These are phyloP conservation scores for Aphis gossypii DNA, from an alignment of 1,140 invertebrate species.

Conservation along the genomic window DNA sequence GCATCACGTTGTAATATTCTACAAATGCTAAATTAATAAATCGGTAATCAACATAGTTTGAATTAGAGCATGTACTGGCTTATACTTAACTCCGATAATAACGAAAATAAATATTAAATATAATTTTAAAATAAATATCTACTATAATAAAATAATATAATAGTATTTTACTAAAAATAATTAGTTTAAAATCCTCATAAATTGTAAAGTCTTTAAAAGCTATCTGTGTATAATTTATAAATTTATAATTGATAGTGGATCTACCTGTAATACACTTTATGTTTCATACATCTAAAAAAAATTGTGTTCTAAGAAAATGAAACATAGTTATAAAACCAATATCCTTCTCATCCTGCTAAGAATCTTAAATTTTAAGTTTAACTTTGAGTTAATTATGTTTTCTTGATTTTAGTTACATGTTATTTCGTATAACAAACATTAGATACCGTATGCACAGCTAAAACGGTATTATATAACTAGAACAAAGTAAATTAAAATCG, in stretches of 20 bases:
- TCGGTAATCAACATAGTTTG: background rate
- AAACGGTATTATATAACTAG: background rate
- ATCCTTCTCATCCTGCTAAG: background rate
- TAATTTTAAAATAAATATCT: background rate
- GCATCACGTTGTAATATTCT: background rate
- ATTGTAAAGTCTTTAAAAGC: background rate
- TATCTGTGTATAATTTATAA: background rate
- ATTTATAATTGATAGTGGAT: too few species aligned
- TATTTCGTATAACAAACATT: background rate
- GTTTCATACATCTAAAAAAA: background rate
- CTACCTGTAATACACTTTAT: too few species aligned
- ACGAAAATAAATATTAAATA: background rate
- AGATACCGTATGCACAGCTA: background rate
- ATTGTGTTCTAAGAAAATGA: background rate
- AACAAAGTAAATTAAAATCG: background rate
- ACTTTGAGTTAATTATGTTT: background rate
- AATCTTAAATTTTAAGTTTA: background rate
- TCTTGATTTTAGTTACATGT: background rate
- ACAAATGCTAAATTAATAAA: background rate
- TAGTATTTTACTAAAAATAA: too few species aligned
- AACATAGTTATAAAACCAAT: background rate
- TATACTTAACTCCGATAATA: background rate
- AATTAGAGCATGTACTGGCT: background rate
- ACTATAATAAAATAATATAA: background rate
- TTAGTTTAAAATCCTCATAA: background rate